Base-by-base conservation (phyloP, 2,888 invertebrate species). In the Cephus rjabovi region DNA sequence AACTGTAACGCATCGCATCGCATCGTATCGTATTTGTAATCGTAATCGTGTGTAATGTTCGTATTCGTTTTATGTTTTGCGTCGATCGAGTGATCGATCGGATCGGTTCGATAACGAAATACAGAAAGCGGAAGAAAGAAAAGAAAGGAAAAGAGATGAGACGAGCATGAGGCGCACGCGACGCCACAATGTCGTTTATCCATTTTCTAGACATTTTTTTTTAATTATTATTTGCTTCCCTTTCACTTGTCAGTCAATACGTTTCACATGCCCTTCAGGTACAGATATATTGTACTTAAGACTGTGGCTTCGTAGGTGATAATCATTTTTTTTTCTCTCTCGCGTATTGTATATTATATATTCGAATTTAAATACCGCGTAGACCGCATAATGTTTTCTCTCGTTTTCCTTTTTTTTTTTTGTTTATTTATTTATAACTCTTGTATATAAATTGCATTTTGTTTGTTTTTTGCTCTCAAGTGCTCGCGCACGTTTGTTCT, bases 251-350 rank as follows among this genome's bases (percentile, higher is more conserved):
- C 40, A 56, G 9, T 56, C 40, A 56, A 56, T 23, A 23, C 40
- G 23, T 56, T 56, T 56, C 40, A 82, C 80, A 85, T 87, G 84
- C 84, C 81, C 87, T 88, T 80, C 86, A 86, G 86, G 81, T 87
- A 87, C 88, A 88, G 88, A 88, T 87, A 89, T 85, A 84, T 88
- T 84, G 90, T 90, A 90, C 89, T 90, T 89, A 89, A 90, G 86
- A 87, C 87, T 87, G 88, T 86, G 86, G 86, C 86, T 87, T 88
- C 82, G 81, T 86, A 84, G 83, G 83, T 81, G 85, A 81, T 84
- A 84, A 83, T 85, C 76, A 76, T 69, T 78, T 74, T 74, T 74
- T 75, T 76, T 77, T 34, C 76, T 81, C 15, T 33, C 33, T 34
- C 71, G 77, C 74, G 77, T 77, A 76, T 73, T 81, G 75, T 76